phyloP scores from a whole-genome alignment of 30 jellyfish, hydroid and myxozoan species.

The Aurelia sp. region DNA sequence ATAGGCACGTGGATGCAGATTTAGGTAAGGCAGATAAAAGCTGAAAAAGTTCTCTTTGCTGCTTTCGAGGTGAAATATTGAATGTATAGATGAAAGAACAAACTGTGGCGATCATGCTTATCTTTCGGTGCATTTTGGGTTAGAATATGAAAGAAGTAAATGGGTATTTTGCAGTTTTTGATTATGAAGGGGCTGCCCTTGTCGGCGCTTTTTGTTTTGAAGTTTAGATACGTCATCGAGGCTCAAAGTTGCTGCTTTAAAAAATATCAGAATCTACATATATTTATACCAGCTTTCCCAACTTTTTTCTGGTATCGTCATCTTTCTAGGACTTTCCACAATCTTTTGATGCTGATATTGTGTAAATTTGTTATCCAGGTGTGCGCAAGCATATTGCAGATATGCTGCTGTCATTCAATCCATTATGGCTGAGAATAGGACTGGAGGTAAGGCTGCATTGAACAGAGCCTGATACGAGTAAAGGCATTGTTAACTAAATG shows the following conservation, averaged over 20 bases:
- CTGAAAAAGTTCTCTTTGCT: not conserved
- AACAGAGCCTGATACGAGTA: not conserved
- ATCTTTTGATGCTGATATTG: too few species aligned
- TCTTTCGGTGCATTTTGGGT: too few species aligned
- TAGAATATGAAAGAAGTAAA: not conserved
- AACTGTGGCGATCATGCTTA: too few species aligned
- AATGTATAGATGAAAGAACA: not conserved
- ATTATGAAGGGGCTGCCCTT: not conserved
- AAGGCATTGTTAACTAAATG: too few species aligned
- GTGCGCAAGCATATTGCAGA: constrained; percentile 74
- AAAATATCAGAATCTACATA: too few species aligned
- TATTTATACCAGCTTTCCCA: too few species aligned
- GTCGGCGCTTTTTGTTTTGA: not conserved
- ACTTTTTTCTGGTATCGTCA: too few species aligned
- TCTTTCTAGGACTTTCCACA: too few species aligned
- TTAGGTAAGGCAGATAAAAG: constrained; percentile 62
- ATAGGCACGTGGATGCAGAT: constrained; percentile 90
- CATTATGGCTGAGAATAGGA: constrained; percentile 93
- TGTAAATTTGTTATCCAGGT: constrained; percentile 28
- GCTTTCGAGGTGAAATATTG: not conserved
- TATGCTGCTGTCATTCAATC: constrained; percentile 82
- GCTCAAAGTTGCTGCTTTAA: too few species aligned
- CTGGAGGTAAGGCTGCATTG: constrained; percentile 75
- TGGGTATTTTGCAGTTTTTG: not conserved
- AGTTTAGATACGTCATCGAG: not conserved